These are phyloP conservation scores for Leucoptera coffeella DNA, from an alignment of 2,888 invertebrate species.

Conservation along the genomic window DNA sequence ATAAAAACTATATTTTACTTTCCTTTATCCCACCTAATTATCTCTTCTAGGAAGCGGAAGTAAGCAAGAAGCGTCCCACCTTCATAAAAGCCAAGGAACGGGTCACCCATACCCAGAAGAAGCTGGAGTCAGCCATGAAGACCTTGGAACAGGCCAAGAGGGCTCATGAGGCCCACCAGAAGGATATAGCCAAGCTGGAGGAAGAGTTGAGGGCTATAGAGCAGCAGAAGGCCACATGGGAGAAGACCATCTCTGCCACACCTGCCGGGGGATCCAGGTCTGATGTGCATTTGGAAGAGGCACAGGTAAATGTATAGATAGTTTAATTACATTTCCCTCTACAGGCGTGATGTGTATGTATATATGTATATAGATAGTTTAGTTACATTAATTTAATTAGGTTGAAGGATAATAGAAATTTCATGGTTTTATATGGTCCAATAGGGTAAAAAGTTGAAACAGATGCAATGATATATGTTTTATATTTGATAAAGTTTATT, in stretches of 20 bases:
- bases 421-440: no score
- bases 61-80: slow-evolving; percentile 89
- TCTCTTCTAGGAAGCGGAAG: slow-evolving; percentile 75
- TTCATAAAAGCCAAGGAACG: slow-evolving; percentile 97
- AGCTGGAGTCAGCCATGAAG: slow-evolving; percentile 83
- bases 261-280: slow-evolving; percentile 73
- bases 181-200: slow-evolving; percentile 81
- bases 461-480: no score
- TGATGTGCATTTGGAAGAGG: slow-evolving; percentile 93
- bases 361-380: no score
- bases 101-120: slow-evolving; percentile 93
- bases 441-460: no score
- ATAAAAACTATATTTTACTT: no score
- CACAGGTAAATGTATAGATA: no score
- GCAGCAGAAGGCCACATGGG: slow-evolving; percentile 71
- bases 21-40: no score
- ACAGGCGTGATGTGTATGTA: no score
- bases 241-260: slow-evolving; percentile 82
- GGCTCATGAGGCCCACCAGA: slow-evolving; percentile 86
- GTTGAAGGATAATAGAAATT: no score
- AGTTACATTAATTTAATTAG: no score
- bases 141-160: slow-evolving; percentile 85
- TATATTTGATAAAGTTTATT: no score
- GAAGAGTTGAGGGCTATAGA: slow-evolving; percentile 70
- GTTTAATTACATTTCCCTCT: no score